These are phyloP conservation scores for Dascyllus trimaculatus DNA, from an alignment of 2,113 vertebrate species.

Conservation along the genomic window DNA sequence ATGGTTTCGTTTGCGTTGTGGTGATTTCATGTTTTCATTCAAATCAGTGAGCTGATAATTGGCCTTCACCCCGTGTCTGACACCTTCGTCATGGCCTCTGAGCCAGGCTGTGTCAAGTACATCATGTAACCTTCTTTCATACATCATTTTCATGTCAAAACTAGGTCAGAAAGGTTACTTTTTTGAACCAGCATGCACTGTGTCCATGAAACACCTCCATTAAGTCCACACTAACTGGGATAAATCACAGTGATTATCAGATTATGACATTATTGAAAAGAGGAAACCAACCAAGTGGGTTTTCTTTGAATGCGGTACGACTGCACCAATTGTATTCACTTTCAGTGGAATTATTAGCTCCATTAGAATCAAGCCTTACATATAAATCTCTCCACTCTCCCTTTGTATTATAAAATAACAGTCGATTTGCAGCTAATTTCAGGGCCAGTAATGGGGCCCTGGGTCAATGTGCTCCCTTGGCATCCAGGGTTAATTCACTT, in stretches of 20 bases:
- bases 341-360: not conserved
- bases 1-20: too few relatives aligned
- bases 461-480: constrained; percentile 53
- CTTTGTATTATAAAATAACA: constrained; percentile 22
- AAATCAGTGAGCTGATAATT: too few relatives aligned
- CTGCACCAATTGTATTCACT: not conserved
- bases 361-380: not conserved
- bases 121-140: too few relatives aligned
- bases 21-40: too few relatives aligned
- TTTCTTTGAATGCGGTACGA: not conserved
- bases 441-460: not conserved
- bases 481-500: constrained; percentile 43
- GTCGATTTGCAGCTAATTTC: constrained; percentile 36
- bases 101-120: too few relatives aligned
- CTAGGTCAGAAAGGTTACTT: too few relatives aligned
- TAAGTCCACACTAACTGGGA: not conserved
- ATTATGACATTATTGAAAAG: not conserved
- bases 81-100: too few relatives aligned
- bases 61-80: too few relatives aligned
- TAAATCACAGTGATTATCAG: not conserved
- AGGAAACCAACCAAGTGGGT: not conserved
- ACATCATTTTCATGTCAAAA: too few relatives aligned
- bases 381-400: not conserved
- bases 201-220: not conserved
- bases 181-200: not conserved